A percentile compares a stretch with the other conserved stretches of the same genome.
Conservation (phyloP, 2,797 vertebrate genomes). For the Esox lucius region DNA sequence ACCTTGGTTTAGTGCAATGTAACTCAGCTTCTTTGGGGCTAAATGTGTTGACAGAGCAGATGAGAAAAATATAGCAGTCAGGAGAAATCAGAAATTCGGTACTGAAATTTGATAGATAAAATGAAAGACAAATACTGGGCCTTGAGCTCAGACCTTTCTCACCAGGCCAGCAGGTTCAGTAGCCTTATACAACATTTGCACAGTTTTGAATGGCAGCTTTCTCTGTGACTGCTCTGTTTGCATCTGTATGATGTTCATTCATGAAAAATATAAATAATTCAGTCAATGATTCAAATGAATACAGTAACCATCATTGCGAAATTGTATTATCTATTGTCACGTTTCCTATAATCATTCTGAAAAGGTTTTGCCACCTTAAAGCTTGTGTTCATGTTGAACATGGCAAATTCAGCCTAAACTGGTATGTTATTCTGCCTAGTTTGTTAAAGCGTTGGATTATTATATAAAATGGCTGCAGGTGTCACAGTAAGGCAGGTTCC, state of each 20-base stretch:
- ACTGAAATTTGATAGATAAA: slow-evolving; percentile 10
- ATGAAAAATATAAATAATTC: no score
- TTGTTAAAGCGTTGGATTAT: slow-evolving; percentile 19
- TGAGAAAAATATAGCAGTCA: slow-evolving; percentile 4
- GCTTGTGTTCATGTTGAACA: neutral
- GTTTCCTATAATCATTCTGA: neutral
- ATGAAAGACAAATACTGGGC: neutral
- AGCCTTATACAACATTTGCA: neutral
- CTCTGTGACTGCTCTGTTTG: neutral
- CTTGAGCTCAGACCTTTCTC: neutral
- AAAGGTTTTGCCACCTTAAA: no score
- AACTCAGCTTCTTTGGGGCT: slow-evolving; percentile 36
- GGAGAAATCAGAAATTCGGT: slow-evolving; percentile 20
- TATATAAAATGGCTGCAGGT: slow-evolving; percentile 31
- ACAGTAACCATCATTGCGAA: neutral
- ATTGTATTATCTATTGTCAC: neutral
- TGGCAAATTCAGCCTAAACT: neutral
- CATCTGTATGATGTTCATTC: no score
- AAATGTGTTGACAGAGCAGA: slow-evolving; percentile 17
- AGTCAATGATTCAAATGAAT: no score
- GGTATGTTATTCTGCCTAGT: slow-evolving; percentile 15
- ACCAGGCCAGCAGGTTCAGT: neutral
- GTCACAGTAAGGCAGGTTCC: slow-evolving; percentile 19
- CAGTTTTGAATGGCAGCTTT: slow-evolving; percentile 24
- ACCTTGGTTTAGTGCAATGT: slow-evolving; percentile 17